Conservation (phyloP, 2,113 vertebrate species). For the Trochalopteron elliotii region DNA sequence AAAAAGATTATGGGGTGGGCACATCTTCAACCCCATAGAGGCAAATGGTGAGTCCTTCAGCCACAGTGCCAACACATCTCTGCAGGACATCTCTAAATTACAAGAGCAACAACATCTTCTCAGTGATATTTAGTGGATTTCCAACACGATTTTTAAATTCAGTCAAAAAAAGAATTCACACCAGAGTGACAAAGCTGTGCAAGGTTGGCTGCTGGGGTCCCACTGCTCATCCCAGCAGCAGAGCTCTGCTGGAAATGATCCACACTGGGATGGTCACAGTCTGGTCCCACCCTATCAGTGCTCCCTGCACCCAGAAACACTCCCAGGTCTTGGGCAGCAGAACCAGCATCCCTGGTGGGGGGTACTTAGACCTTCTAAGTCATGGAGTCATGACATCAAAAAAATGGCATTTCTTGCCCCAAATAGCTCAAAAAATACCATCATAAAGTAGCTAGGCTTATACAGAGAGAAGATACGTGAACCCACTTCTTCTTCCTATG, state of each 20-base stretch:
- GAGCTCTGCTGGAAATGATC: neutral
- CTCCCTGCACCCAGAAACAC: neutral
- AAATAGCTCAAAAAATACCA: neutral
- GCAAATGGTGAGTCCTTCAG: neutral
- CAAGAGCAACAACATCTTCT: neutral
- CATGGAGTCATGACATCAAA: neutral
- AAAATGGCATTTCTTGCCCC: neutral
- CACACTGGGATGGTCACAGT: rapidly evolving
- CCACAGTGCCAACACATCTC: neutral
- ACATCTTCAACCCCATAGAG: neutral
- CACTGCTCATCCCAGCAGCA: neutral
- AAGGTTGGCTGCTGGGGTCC: neutral
- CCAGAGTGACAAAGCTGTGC: neutral
- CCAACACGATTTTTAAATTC: neutral
- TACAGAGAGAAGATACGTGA: neutral
- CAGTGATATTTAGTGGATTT: neutral
- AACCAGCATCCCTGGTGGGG: rapidly evolving
- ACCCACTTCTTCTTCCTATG: neutral
- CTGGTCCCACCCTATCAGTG: rapidly evolving
- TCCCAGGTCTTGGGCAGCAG: neutral
- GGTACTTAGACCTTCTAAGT: neutral
- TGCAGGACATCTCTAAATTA: neutral
- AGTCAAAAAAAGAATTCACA: neutral
- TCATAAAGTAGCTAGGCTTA: rapidly evolving
- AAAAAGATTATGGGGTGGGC: neutral